Conservation (phyloP, 2,888 invertebrate species). For the Conus canariensis region DNA sequence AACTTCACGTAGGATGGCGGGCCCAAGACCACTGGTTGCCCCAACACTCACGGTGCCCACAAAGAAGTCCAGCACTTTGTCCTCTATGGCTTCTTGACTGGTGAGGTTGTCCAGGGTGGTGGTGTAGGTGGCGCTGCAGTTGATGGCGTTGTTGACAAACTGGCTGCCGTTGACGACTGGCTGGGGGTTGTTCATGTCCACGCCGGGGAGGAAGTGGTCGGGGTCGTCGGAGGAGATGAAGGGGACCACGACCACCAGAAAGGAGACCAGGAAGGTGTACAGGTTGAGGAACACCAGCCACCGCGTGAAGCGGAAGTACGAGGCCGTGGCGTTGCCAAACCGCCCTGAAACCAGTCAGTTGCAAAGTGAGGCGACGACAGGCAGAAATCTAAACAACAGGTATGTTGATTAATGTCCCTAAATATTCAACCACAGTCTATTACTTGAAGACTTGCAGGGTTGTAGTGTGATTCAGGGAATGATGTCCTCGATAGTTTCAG, state of each 20-base stretch:
- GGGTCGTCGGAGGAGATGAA: conserved; percentile 78
- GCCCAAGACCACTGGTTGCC: too few relatives aligned
- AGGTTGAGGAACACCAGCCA: conserved; percentile 92
- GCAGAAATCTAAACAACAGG: too few relatives aligned
- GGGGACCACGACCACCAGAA: conserved; percentile 84
- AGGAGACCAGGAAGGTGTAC: conserved; percentile 82
- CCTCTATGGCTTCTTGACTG: conserved; percentile 40
- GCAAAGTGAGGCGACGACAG: not conserved
- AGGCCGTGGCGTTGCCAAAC: conserved; percentile 79
- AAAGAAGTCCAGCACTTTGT: conserved; percentile 66
- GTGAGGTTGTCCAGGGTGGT: conserved; percentile 47
- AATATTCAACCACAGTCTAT: not conserved
- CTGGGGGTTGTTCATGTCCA: conserved; percentile 50
- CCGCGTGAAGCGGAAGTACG: conserved; percentile 90
- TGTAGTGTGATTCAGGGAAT: too few relatives aligned
- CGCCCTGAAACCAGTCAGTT: conserved; percentile 61
- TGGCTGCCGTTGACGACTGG: conserved; percentile 28
- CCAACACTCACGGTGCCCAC: conserved; percentile 69
- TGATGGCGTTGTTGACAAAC: conserved; percentile 38
- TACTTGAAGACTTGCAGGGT: not conserved
- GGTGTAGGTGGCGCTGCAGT: conserved; percentile 62
- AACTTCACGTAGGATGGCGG: too few relatives aligned
- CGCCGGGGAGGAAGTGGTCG: not conserved
- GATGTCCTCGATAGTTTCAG: too few relatives aligned
- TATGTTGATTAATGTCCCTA: not conserved